Conservation (phyloP, 1,140 invertebrate species). For the Saccostrea glomerata region DNA sequence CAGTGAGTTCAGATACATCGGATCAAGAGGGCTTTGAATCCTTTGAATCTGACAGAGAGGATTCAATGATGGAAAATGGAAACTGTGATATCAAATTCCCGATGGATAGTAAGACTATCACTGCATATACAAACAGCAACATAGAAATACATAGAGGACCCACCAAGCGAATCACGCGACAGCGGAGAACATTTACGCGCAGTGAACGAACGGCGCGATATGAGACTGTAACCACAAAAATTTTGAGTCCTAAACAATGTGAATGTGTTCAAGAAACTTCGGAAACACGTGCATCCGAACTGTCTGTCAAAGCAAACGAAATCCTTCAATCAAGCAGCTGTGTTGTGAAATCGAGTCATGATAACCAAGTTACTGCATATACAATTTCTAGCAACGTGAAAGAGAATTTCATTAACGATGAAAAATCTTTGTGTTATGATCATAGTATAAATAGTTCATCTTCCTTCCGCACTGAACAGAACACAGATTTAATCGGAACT, state of each 20-base stretch:
- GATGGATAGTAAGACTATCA: not conserved
- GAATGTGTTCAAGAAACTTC: conserved; percentile 10
- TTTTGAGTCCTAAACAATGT: not conserved
- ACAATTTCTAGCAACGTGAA: not conserved
- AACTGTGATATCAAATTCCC: conserved; percentile 29
- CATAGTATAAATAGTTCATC: not conserved
- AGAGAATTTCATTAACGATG: not conserved
- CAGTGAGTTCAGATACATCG: conserved; percentile 12
- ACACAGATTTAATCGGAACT: not conserved
- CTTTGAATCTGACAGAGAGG: conserved; percentile 25
- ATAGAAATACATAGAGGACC: conserved; percentile 5
- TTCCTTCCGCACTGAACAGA: not conserved
- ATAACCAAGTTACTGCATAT: conserved; percentile 10
- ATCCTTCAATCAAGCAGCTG: conserved; percentile 26
- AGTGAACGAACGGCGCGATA: conserved; percentile 18
- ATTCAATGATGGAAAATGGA: conserved; percentile 34
- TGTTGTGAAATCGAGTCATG: not conserved
- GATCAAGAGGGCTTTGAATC: conserved; percentile 31
- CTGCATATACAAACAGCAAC: conserved; percentile 11
- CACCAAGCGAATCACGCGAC: conserved; percentile 27
- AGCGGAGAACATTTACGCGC: conserved; percentile 14
- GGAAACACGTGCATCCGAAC: conserved; percentile 22
- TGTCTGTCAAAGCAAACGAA: conserved; percentile 35
- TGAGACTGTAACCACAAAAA: conserved; percentile 41
- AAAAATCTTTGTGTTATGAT: not conserved